Base-by-base conservation (phyloP, 2,888 invertebrate genomes). In the Spicauda simplicius region DNA sequence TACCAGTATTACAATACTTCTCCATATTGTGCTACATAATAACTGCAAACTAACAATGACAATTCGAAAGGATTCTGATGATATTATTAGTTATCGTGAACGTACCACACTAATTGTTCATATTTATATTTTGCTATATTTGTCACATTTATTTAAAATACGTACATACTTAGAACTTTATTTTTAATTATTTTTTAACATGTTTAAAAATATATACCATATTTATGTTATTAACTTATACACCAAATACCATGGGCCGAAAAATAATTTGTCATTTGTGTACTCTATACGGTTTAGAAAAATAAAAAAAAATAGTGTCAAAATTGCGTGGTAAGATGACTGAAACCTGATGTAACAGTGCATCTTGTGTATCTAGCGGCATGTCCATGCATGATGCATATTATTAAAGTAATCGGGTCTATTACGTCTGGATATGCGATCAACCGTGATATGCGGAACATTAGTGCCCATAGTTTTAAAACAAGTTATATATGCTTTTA, bases 361-460 rank as follows among this genome's bases (percentile, higher is more conserved):
- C 57, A 57, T 58, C 12, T 8, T 52, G 30, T 52, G 33, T 18
- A 74, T 74, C 78, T 73, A 82, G 83, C 84, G 82, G 85, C 83
- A 85, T 84, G 81, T 78, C 73, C 71, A 75, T 84, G 83, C 81
- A 88, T 86, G 81, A 91, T 88, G 89, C 82, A 79, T 85, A 83
- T 77, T 81, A 80, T 70, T 70, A 78, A 74, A 83, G 72, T 77
- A 79, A 77, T 81, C 72, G 74, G 75, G 72, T 72, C 72, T 78
- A 77, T 77, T 76, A 75, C 74, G 75, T 71, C 73, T 73, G 76
- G 78, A 79, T 79, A 84, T 80, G 82, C 82, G 75, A 83, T 79
- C 77, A 80, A 76, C 75, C 75, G 76, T 81, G 77, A 74, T 79
- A 82, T 79, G 77, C 75, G 77, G 76, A 74, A 72, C 69, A 72